phyloP scores from a whole-genome alignment of 2,888 invertebrate species.

The Melanophora roralis region DNA sequence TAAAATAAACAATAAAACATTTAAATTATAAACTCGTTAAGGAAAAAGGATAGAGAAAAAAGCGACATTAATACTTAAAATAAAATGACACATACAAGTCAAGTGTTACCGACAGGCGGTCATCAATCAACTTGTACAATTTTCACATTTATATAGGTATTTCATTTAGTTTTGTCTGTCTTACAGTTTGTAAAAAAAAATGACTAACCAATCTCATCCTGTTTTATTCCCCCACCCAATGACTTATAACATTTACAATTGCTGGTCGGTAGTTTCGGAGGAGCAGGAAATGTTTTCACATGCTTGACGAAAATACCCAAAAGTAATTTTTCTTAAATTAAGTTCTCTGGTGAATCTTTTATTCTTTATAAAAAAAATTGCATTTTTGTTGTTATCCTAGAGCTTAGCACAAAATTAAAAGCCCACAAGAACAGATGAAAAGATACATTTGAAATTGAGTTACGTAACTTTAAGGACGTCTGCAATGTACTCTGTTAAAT shows the following conservation, averaged over 20 bases:
- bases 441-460: too few relatives aligned
- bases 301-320: background rate
- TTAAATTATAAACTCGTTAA: background rate
- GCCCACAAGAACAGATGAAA: too few relatives aligned
- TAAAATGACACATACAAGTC: constrained; percentile 41
- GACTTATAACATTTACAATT: background rate
- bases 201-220: background rate
- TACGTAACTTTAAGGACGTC: too few relatives aligned
- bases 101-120: constrained; percentile 45
- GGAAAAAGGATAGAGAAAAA: background rate
- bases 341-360: constrained; percentile 33
- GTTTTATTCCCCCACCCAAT: background rate
- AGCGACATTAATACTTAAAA: constrained; percentile 21
- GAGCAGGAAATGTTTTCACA: background rate
- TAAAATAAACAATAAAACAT: background rate
- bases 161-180: background rate
- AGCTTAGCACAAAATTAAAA: too few relatives aligned
- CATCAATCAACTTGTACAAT: constrained; percentile 48
- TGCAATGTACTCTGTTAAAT: too few relatives aligned
- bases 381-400: background rate
- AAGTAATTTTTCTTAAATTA: constrained; percentile 40
- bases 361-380: background rate
- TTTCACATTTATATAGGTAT: constrained; percentile 12
- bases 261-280: background rate
- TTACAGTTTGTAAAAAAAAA: background rate